Base-by-base conservation (phyloP, 2,888 invertebrate species). In the Diachrysia chrysitis region DNA sequence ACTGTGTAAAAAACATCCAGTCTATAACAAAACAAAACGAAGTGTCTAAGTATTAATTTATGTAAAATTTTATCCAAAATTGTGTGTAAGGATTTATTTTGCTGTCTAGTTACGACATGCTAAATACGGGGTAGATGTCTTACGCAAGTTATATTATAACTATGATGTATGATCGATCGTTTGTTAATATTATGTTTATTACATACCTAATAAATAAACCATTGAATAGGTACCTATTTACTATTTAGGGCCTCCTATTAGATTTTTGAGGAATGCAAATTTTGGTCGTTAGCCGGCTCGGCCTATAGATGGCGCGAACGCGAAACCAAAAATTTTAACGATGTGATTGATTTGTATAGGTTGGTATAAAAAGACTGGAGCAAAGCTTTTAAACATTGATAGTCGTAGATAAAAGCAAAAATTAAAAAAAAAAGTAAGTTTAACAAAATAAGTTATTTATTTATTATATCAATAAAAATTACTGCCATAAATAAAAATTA, bases 1-100 rank as follows among this genome's bases (percentile, higher is more conserved):
- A 71, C 66, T 48, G 42, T 21, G 29, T 23, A 74, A 74, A 71
- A 69, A 72, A 55, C 55, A 37, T 75, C 60, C 62, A 53, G 29
- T 69, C 48, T 51, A 51, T 58, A 59, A 46, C 29, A 54, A 51
- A 42, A 48, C 53, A 42, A 51, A 46, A 9, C 14, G 42, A 53
- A 51, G 56, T 19, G 14, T 2, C 16, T 21, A 46, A 9, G 25
- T 37, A 42, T 37, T 37, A 12, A 37, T 2, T 5, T 16, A 2
- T 16, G 4, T 37, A 37, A 14, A 14, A 29, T n/a, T 29, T 25
- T 25, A 25, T 25, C 4, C 16, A 14, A 37, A 16, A 37, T 14
- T 16, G 37, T 37, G 2, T 37, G 14, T 16, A 5, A 16, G n/a
- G 16, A 37, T 5, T 16, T 14, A 16, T 1, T 16, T 37, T 14